Evolutionary conservation across 2,113 vertebrate genomes (phyloP).

Genomic region (Charina bottae): DNA sequence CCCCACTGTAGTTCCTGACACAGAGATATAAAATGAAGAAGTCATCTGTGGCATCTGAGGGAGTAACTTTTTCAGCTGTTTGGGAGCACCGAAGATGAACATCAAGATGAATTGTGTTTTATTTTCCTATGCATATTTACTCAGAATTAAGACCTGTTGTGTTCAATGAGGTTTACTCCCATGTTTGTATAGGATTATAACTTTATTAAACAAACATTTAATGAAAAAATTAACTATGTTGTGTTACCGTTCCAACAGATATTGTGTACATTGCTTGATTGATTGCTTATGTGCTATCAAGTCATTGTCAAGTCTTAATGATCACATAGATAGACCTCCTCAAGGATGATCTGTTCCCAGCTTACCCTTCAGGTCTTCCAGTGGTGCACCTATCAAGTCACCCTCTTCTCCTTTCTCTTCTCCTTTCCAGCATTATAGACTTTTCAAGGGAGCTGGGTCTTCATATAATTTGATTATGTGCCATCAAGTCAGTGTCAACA

Average conservation of each 20-base stretch:
- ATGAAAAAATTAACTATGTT: neutral
- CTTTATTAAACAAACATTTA: neutral
- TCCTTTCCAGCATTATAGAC: no score
- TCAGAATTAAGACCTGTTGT: neutral
- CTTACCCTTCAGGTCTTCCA: no score
- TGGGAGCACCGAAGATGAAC: neutral
- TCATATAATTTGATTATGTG: no score
- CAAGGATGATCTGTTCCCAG: neutral
- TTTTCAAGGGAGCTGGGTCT: no score
- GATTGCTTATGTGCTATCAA: neutral
- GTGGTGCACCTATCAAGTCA: no score
- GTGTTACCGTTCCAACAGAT: neutral
- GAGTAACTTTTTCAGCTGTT: neutral
- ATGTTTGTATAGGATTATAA: neutral
- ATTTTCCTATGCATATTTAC: neutral
- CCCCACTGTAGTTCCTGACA: neutral
- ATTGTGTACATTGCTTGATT: neutral
- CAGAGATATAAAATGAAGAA: neutral
- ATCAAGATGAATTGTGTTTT: neutral
- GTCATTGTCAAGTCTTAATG: neutral
- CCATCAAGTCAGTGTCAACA: no score
- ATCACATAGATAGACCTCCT: neutral
- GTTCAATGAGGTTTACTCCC: neutral
- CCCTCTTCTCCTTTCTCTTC: no score
- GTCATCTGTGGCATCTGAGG: neutral